A percentile compares a stretch with the other conserved stretches of the same genome.
Conservation (phyloP, 2,113 vertebrate genomes). For the Petroica traversi region DNA sequence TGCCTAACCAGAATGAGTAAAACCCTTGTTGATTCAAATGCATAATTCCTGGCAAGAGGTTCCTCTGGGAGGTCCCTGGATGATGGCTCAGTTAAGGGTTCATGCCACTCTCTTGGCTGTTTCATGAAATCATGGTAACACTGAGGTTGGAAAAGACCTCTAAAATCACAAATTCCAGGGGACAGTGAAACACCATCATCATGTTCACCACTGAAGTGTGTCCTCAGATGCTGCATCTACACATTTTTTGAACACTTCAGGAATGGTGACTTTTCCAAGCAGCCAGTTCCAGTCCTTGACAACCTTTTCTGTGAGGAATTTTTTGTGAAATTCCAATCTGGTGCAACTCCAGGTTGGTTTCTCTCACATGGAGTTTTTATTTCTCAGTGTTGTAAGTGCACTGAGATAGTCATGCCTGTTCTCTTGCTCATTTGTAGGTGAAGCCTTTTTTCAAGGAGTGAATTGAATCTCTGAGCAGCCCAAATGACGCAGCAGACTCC, state of each 20-base stretch:
- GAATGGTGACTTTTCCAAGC: background rate
- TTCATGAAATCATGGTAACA: background rate
- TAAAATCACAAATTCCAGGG: background rate
- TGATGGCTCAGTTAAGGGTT: background rate
- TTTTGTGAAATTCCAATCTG: rapidly evolving
- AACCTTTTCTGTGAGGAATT: background rate
- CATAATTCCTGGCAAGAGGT: background rate
- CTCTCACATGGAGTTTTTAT: background rate
- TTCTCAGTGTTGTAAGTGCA: background rate
- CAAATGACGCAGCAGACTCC: background rate
- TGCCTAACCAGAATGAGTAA: background rate
- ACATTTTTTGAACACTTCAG: background rate
- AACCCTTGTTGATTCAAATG: background rate
- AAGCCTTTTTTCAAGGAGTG: background rate
- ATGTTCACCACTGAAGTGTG: background rate
- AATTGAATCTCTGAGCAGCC: background rate
- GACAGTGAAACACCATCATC: rapidly evolving
- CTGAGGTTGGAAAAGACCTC: background rate
- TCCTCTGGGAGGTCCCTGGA: background rate
- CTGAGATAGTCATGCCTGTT: rapidly evolving
- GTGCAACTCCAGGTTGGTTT: background rate
- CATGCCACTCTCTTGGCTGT: background rate
- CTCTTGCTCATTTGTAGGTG: background rate
- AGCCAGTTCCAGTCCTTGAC: background rate
- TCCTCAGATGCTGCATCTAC: background rate